Evolutionary conservation across 30 jellyfish, hydroid and myxozoan species (phyloP), one percentile per base, ranked within the genome.

Genomic region (Nemopilema nomurai): DNA sequence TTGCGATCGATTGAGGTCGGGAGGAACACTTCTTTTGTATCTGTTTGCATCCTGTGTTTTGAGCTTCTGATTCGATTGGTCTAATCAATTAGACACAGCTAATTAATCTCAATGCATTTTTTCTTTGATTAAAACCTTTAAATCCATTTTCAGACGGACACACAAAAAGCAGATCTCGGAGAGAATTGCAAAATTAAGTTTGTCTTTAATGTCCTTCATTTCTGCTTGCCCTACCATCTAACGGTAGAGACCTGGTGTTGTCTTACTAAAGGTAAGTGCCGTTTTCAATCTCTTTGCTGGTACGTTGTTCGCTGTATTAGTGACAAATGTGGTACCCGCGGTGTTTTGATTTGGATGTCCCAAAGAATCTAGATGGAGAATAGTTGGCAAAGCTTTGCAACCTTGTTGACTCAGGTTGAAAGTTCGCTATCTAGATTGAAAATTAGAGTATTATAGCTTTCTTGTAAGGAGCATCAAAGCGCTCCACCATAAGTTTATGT

Each of bases 1-100:
- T 77, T 41, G 77, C 29, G 67, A 77, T 51, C 69, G 64, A 74
- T 77, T 77, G 87, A 77, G 77, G 87, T 77, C 87, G 74, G 31
- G 41, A 31, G 19, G 87, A 77, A 65, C 62, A 62, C 28, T 67
- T 25, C 64, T 32, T n/a, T 23, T 62, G 66, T 25, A 26, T 67
- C 57, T 67, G 65, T 64, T 52, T 62, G 87, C 77, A 77, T 77
- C 87, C 87, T 77, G 87, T 77, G 31, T 62, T 29, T 64, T 24
- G 30, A 57, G 50, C 23, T 20, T 49, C 19, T 77, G 66, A 77
- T 77, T 77, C 23, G 77, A 77, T 77, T 52, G 62, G 66, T 28
- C 76, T 77, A 22, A 41, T 64, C 78, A 77, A 77, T 53, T 77
- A 77, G 17, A 33, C 77, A 6, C 27, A 57, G 77, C 64, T 9